phyloP scores from a whole-genome alignment of 2,113 vertebrate genomes.

The Silurus asotus region DNA sequence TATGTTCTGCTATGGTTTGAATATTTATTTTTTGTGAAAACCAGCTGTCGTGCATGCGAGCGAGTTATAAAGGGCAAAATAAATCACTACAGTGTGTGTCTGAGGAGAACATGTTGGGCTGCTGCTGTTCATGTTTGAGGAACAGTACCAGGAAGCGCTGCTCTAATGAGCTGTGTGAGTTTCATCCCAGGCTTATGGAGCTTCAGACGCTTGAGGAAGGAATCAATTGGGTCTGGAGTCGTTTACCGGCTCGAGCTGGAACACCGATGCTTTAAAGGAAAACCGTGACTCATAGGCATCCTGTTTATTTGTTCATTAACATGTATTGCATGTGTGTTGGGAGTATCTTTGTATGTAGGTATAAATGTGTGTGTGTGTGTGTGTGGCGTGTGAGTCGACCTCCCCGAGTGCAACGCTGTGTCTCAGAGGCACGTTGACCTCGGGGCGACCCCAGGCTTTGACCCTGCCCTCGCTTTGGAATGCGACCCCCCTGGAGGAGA shows the following conservation, averaged over 20 bases:
- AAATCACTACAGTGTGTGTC: neutral
- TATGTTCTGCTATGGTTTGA: too few relatives aligned
- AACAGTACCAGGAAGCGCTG: conserved; percentile 10
- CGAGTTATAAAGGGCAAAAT: neutral
- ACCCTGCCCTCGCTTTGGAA: conserved; percentile 70
- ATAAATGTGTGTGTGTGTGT: neutral
- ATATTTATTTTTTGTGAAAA: neutral
- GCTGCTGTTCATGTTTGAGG: neutral
- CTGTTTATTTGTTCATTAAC: conserved; percentile 19
- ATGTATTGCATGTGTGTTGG: neutral
- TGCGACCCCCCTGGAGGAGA: conserved; percentile 66
- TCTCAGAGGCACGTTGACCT: conserved; percentile 68
- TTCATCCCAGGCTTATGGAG: neutral
- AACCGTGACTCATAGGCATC: conserved; percentile 12
- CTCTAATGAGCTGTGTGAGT: conserved; percentile 17
- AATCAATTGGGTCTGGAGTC: conserved; percentile 29
- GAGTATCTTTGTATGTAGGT: neutral
- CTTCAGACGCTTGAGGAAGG: conserved; percentile 3
- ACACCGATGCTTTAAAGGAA: neutral
- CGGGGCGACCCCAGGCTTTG: conserved; percentile 70
- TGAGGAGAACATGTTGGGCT: neutral
- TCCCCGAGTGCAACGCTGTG: conserved; percentile 57
- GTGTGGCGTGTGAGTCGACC: neutral
- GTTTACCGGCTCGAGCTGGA: conserved; percentile 9
- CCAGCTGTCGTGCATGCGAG: neutral